A percentile compares a stretch with the other conserved stretches of the same genome.
These are phyloP conservation scores for Hippocampus barbouri DNA, from an alignment of 2,113 vertebrate genomes.

Conservation along the genomic window DNA sequence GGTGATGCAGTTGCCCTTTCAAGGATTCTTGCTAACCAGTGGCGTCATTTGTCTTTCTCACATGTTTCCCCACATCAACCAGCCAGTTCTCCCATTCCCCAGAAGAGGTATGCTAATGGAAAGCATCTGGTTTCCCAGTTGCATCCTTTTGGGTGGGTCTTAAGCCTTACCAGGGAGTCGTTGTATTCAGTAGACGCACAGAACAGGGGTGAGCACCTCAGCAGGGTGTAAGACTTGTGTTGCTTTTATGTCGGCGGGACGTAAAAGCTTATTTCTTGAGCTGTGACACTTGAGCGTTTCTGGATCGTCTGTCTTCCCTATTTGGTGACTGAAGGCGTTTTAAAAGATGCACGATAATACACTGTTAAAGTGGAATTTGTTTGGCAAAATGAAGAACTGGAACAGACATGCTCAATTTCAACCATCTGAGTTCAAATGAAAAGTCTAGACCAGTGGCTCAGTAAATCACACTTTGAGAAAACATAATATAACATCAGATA, in stretches of 20 bases:
- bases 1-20: slow-evolving; percentile 36
- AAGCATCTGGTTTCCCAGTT: slow-evolving; percentile 68
- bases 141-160: slow-evolving; percentile 36
- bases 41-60: slow-evolving; percentile 61
- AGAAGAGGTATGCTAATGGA: slow-evolving; percentile 70
- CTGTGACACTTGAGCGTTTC: slow-evolving; percentile 30
- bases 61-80: slow-evolving; percentile 56
- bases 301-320: slow-evolving; percentile 33
- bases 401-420: slow-evolving; percentile 29
- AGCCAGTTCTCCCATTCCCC: slow-evolving; percentile 50
- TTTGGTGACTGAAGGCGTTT: slow-evolving; percentile 38
- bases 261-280: slow-evolving; percentile 45
- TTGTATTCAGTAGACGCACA: slow-evolving; percentile 44
- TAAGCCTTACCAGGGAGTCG: slow-evolving; percentile 7
- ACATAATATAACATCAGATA: slow-evolving; percentile 17
- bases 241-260: slow-evolving; percentile 47
- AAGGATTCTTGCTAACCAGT: slow-evolving; percentile 46
- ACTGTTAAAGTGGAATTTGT: slow-evolving; percentile 20
- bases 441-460: slow-evolving; percentile 17
- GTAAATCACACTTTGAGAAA: slow-evolving; percentile 34
- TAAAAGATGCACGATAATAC: slow-evolving; percentile 12
- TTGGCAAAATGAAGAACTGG: slow-evolving; percentile 4
- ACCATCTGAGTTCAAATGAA: slow-evolving; percentile 29
- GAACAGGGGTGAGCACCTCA: slow-evolving; percentile 31
- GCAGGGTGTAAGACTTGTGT: slow-evolving; percentile 48